Evolutionary conservation across 2,113 vertebrate species (phyloP), one percentile per base, ranked within the genome.

Genomic region (Poeciliopsis occidentalis): DNA sequence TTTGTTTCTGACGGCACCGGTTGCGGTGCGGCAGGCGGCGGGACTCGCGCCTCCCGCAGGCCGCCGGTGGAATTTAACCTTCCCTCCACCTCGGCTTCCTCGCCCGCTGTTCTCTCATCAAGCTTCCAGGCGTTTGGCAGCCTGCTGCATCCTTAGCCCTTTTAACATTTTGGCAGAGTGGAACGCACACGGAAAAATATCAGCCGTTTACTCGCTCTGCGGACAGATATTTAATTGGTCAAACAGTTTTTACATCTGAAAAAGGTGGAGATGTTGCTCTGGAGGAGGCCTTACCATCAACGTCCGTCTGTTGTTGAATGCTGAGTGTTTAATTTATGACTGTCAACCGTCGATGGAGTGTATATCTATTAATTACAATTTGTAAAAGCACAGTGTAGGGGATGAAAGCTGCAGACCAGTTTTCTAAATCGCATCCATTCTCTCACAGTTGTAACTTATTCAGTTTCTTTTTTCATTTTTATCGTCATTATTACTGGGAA

Each of bases 81-180:
- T 72, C 89, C 90, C 8, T 76, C 85, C 22, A 63, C 82, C 68
- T 81, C 87, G 0, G 79, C 79, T 30, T 79, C 89, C 39, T 83
- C 90, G 0, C 44, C 92, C 8, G 67, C 83, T 37, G 81, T 78
- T n/a, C 64, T 90, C 72, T 73, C 91, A 1, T 92, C 96, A 0
- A 95, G 95, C 83, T 96, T 96, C 63, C 94, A 96, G 86, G 89
- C 94, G 66, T 92, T 97, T 8, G 92, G 95, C 78, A 92, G 91
- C 76, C 95, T 96, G 75, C 91, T 96, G 92, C 94, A 92, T 47
- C 74, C 95, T 29, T 93, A 87, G 0, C 86, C 94, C 1, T 87
- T 95, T 89, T 93, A 94, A 89, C 95, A 89, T 39, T 83, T 93
- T 61, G 41, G 27, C 22, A 79, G 65, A 79, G 63, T 32, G 60